phyloP scores from a whole-genome alignment of 2,888 invertebrate genomes.

The Mythimna vitellina region DNA sequence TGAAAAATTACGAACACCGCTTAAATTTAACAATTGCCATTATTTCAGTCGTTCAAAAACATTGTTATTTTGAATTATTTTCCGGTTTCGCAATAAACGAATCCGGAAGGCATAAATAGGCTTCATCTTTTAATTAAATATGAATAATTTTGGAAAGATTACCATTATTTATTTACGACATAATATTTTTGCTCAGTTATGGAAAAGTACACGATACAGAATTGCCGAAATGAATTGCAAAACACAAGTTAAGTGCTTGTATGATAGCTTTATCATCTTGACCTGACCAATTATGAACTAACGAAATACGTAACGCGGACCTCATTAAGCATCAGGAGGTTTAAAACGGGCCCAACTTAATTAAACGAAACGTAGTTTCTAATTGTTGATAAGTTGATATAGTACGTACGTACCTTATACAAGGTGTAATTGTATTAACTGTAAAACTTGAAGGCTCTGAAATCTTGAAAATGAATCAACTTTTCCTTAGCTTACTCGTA shows the following conservation, averaged over 20 bases:
- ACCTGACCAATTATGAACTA: slow-evolving; percentile 1
- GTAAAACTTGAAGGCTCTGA: no score
- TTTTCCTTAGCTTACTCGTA: no score
- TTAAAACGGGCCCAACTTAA: background rate
- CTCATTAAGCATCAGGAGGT: background rate
- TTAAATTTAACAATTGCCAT: slow-evolving; percentile 21
- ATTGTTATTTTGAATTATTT: slow-evolving; percentile 19
- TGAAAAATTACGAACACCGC: slow-evolving; percentile 42
- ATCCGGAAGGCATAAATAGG: slow-evolving; percentile 11
- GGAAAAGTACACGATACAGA: background rate
- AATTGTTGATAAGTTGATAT: background rate
- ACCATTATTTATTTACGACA: background rate
- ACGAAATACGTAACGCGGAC: background rate
- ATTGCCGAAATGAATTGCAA: slow-evolving; percentile 5
- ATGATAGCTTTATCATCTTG: slow-evolving; percentile 5
- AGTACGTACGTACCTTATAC: no score
- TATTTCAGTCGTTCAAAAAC: slow-evolving; percentile 19
- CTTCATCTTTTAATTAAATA: background rate
- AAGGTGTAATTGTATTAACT: no score
- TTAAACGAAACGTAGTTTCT: background rate
- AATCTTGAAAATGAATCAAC: no score
- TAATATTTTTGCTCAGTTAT: background rate
- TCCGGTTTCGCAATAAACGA: slow-evolving; percentile 31
- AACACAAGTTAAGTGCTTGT: slow-evolving; percentile 1
- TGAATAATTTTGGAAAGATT: background rate